phyloP scores from a whole-genome alignment of 2,797 vertebrate genomes.

The Gorsachius magnificus region DNA sequence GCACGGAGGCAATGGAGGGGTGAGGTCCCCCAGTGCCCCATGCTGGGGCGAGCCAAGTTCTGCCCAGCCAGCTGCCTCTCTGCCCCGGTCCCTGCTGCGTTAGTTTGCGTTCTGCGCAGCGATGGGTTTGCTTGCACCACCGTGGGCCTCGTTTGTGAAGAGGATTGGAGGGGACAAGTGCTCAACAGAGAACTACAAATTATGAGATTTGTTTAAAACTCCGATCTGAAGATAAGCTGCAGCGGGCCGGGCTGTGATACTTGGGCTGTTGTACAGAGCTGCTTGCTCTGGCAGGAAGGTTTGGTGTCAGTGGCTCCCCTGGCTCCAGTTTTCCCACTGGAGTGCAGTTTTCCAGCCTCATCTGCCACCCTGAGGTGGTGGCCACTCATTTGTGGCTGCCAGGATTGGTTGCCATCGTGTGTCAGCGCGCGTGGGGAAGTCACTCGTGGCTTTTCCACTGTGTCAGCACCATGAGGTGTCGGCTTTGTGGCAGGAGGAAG shows the following conservation, averaged over 20 bases:
- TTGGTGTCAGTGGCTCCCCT: not conserved
- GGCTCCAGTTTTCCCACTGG: not conserved
- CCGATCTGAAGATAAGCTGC: fast-evolving
- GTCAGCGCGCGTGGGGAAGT: fast-evolving
- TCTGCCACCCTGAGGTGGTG: fast-evolving
- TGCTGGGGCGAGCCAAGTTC: fast-evolving
- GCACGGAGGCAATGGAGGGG: too few relatives aligned
- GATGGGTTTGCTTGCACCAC: not conserved
- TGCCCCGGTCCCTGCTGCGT: fast-evolving
- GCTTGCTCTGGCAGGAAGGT: too few relatives aligned
- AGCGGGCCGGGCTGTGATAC: not conserved
- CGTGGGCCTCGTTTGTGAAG: fast-evolving
- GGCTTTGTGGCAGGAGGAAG: not conserved
- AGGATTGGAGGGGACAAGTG: not conserved
- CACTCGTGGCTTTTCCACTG: fast-evolving
- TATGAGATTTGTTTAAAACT: not conserved
- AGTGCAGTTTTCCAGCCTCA: not conserved
- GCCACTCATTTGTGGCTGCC: fast-evolving
- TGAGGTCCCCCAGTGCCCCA: not conserved
- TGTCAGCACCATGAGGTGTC: not conserved
- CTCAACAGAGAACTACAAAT: not conserved
- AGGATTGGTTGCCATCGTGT: fast-evolving
- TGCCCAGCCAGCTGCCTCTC: fast-evolving
- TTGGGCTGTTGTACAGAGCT: too few relatives aligned
- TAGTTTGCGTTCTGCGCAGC: not conserved